Evolutionary conservation across 30 jellyfish, hydroid and myxozoan species (phyloP), one percentile per base, ranked within the genome.

Genomic region (Cassiopea andromeda): DNA sequence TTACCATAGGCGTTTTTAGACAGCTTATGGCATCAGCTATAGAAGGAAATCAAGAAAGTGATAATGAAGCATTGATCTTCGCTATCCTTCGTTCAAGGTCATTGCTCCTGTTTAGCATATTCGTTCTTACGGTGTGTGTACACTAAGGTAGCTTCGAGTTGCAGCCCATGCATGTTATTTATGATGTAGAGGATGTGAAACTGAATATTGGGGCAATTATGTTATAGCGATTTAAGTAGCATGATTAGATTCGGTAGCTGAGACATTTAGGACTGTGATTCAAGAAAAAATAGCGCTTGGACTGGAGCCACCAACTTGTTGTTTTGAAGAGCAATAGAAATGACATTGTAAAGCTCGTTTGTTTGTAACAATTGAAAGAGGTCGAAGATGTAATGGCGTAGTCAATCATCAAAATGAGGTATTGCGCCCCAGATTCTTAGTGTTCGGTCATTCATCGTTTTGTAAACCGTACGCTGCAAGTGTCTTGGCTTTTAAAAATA

Each of bases 181-280:
- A 61, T 61, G 73, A 61, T 61, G 19, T 61, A 14, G 14, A 61
- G 73, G 73, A 61, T 61, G 7, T 61, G 73, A 61, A 2, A 61
- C 73, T 61, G 73, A 61, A 61, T 61, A 61, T 61, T 61, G 73
- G 73, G 14, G 73, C 73, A 61, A 61, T 61, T 61, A 27, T 61
- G 73, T 13, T 61, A 61, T 61, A 61, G 73, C 19, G 73, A 61
- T 61, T 61, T 61, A 61, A 61, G 73, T 61, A 61, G 27, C 73
- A 6, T 61, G 73, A 61, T 61, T 61, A 61, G 73, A 14, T 61
- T 61, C 73, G 73, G 73, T 61, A 61, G 73, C 73, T 61, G 73
- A 61, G 73, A 61, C 10, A 61, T 13, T 57, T 57, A 7, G 13
- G 68, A 57, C 13, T 5, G 68, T 7, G 68, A 13, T 57, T 57